Evolutionary conservation across 2,113 vertebrate genomes (phyloP).

Genomic region (Strigops habroptila): DNA sequence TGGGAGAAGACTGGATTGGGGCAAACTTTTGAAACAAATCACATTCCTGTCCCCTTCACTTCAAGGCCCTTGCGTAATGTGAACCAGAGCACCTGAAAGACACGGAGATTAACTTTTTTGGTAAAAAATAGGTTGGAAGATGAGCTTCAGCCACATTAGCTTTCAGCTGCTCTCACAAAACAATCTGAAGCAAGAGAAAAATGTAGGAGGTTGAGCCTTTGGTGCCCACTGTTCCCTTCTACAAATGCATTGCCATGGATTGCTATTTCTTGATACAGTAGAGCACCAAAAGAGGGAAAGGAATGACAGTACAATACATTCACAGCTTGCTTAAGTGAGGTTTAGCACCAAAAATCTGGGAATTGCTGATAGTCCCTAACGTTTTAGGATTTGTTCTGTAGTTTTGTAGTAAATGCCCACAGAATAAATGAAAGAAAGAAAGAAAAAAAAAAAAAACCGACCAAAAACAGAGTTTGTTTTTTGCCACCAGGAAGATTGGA

Average conservation of each 20-base stretch:
- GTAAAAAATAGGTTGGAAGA: not conserved
- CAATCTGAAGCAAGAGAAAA: not conserved
- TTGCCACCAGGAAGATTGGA: not conserved
- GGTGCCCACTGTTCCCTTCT: not conserved
- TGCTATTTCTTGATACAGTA: not conserved
- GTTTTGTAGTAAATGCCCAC: not conserved
- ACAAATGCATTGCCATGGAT: not conserved
- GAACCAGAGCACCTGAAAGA: not conserved
- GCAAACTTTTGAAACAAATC: not conserved
- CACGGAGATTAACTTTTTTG: not conserved
- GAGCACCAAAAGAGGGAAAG: not conserved
- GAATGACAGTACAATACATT: not conserved
- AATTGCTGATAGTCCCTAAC: not conserved
- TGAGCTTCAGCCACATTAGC: not conserved
- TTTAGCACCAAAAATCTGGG: not conserved
- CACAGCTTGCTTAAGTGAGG: not conserved
- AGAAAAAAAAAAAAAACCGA: too few relatives aligned
- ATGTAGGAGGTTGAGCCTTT: not conserved
- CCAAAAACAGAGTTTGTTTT: not conserved
- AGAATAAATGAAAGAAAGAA: not conserved
- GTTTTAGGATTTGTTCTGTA: not conserved
- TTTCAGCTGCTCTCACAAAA: not conserved
- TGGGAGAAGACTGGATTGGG: rapidly evolving
- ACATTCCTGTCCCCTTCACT: not conserved
- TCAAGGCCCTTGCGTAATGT: not conserved